Base-by-base conservation (phyloP, 1,140 invertebrate species). In the Pseudachorutes palmiensis region DNA sequence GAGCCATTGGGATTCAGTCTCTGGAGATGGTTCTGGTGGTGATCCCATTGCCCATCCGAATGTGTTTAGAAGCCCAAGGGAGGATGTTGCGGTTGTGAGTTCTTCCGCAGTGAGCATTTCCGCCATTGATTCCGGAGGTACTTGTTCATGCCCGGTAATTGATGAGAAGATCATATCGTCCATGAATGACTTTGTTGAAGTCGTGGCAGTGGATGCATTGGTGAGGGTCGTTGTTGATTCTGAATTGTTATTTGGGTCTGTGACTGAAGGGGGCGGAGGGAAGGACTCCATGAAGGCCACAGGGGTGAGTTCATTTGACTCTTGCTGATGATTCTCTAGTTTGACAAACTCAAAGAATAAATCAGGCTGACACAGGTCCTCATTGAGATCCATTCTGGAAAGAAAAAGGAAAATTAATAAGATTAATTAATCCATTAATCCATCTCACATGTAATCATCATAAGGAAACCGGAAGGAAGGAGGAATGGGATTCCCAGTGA, bases 301-400 rank as follows among this genome's bases (percentile, higher is more conserved):
- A 1, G 72, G 72, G 3, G 63, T 66, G 12, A 72, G 48, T 12
- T n/a, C 26, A n/a, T 59, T 32, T 22, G 41, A 22, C 28, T 49
- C 67, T 28, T 32, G 41, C 31, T 66, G 62, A n/a, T 61, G 60
- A 58, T 66, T 64, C 51, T 61, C 30, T 9, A 88, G 86, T 2
- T 88, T 87, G 48, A 90, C 88, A 78, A 91, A 89, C 76, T 91
- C 88, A 79, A 90, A 91, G 80, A 90, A 55, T 5, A 55, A 91
- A 78, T 91, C 89, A 59, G 87, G 87, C 77, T 90, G 90, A 24
- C 83, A 82, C 69, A 87, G 79, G 74, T 88, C 86, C 78, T 88
- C 83, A 77, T 64, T 72, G 59, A 72, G 62, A 65, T 72, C 70
- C 68, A 74, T 74, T 63, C 29, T 48, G 26, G 9, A 5, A 57